These are phyloP conservation scores for Pyrocoelia pectoralis DNA, from an alignment of 2,888 invertebrate species.

Conservation along the genomic window DNA sequence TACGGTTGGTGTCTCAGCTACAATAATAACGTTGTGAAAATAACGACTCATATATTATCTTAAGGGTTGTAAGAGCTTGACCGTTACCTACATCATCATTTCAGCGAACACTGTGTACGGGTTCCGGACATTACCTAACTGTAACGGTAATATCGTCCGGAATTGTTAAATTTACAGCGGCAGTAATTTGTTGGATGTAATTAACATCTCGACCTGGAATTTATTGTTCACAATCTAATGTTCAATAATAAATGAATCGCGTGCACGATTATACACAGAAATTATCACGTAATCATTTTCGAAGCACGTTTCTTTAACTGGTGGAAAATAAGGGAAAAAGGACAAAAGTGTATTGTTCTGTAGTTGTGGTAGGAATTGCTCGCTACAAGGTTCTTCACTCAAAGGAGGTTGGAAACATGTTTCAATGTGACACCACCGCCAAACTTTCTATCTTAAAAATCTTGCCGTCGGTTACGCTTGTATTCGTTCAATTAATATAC, in stretches of 20 bases:
- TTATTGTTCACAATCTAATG: slow-evolving; percentile 46
- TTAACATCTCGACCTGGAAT: slow-evolving; percentile 51
- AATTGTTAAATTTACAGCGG: slow-evolving; percentile 50
- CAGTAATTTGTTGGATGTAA: slow-evolving; percentile 53
- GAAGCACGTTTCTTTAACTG: slow-evolving; percentile 1
- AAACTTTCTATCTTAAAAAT: slow-evolving; percentile 44
- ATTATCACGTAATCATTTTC: slow-evolving; percentile 2
- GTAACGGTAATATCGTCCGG: slow-evolving; percentile 43
- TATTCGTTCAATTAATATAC: slow-evolving; percentile 28
- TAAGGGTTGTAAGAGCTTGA: slow-evolving; percentile 32
- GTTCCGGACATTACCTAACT: slow-evolving; percentile 40
- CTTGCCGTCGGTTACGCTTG: slow-evolving; percentile 40
- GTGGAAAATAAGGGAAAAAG: slow-evolving; percentile 21
- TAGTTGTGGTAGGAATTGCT: slow-evolving; percentile 49
- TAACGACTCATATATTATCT: slow-evolving; percentile 36
- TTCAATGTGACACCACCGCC: slow-evolving; percentile 42
- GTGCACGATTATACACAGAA: slow-evolving; percentile 8
- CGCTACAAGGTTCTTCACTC: slow-evolving; percentile 56
- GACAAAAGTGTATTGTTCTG: slow-evolving; percentile 60
- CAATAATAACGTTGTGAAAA: slow-evolving; percentile 33
- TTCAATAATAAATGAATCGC: slow-evolving; percentile 48
- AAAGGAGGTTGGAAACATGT: slow-evolving; percentile 45
- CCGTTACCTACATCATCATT: slow-evolving; percentile 38
- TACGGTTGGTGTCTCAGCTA: slow-evolving; percentile 24
- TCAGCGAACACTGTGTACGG: slow-evolving; percentile 32